A percentile compares a stretch with the other conserved stretches of the same genome.
Conservation (phyloP, 2,888 invertebrate species). For the Thymelicus sylvestris region DNA sequence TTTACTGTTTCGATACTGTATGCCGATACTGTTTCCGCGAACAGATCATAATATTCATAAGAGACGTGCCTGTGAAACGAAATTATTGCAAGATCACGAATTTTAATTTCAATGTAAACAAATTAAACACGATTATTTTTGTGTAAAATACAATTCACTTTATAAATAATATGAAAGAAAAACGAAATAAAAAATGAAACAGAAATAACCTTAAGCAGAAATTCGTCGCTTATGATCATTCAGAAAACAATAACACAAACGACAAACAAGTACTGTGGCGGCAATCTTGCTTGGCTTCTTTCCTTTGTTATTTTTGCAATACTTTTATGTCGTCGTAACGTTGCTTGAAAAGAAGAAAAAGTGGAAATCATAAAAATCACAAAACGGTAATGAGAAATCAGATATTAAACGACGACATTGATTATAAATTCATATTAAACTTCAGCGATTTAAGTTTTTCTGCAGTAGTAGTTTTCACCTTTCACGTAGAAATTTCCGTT, state of each 20-base stretch:
- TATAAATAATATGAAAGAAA: background rate
- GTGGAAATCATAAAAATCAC: slow-evolving; percentile 9
- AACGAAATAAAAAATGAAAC: background rate
- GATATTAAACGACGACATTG: background rate
- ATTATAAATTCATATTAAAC: background rate
- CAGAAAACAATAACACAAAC: slow-evolving; percentile 12
- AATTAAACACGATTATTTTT: too few relatives aligned
- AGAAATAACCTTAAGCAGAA: slow-evolving; percentile 16
- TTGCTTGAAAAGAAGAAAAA: slow-evolving; percentile 16
- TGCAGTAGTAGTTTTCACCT: too few relatives aligned
- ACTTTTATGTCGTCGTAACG: slow-evolving; percentile 14
- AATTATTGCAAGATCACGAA: too few relatives aligned
- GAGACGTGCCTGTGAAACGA: too few relatives aligned
- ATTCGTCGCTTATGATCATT: slow-evolving; percentile 26
- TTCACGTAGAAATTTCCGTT: too few relatives aligned
- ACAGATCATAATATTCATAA: too few relatives aligned
- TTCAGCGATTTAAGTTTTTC: too few relatives aligned
- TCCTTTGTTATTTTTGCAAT: slow-evolving; percentile 32
- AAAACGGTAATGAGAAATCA: slow-evolving; percentile 20
- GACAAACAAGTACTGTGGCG: slow-evolving; percentile 21
- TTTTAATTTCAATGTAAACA: too few relatives aligned
- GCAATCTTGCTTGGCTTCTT: slow-evolving; percentile 30
- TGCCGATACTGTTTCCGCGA: too few relatives aligned
- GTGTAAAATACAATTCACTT: background rate
- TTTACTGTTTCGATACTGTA: too few relatives aligned